A percentile compares a stretch with the other conserved stretches of the same genome.
Conservation (phyloP, 2,113 vertebrate genomes). For the Megalops atlanticus region DNA sequence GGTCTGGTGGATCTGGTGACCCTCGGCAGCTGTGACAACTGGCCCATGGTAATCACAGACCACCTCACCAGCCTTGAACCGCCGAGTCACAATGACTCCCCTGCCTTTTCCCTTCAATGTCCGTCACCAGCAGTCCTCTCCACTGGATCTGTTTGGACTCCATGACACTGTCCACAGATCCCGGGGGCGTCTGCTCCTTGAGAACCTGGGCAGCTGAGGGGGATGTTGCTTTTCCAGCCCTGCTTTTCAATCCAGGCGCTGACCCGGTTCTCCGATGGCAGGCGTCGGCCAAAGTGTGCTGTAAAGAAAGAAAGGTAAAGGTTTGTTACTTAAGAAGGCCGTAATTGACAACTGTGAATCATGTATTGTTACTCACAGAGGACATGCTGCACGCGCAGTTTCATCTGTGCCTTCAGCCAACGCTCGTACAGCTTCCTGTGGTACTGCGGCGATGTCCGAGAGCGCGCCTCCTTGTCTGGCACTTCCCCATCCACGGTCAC, state of each 20-base stretch:
- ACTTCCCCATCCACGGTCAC: background rate
- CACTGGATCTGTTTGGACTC: background rate
- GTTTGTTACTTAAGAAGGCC: background rate
- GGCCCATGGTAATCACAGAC: conserved; percentile 17
- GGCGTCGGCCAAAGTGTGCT: conserved; percentile 6
- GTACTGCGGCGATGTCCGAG: background rate
- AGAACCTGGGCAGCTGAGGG: background rate
- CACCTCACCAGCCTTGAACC: background rate
- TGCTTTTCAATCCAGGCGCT: background rate
- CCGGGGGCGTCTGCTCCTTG: background rate
- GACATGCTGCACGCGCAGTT: background rate
- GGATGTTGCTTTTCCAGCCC: background rate
- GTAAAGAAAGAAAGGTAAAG: conserved; percentile 10
- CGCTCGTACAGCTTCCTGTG: background rate
- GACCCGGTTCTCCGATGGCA: background rate
- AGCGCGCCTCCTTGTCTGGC: background rate
- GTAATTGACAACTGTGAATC: background rate
- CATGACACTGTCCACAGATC: background rate
- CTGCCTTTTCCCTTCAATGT: background rate
- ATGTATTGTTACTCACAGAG: conserved; percentile 7
- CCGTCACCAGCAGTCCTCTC: background rate
- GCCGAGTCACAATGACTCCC: background rate
- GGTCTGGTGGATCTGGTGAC: background rate
- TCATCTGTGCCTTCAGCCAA: conserved; percentile 13
- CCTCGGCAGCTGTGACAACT: background rate